These are phyloP conservation scores for Saccopteryx bilineata DNA, from an alignment of 2,113 vertebrate genomes.

Conservation along the genomic window DNA sequence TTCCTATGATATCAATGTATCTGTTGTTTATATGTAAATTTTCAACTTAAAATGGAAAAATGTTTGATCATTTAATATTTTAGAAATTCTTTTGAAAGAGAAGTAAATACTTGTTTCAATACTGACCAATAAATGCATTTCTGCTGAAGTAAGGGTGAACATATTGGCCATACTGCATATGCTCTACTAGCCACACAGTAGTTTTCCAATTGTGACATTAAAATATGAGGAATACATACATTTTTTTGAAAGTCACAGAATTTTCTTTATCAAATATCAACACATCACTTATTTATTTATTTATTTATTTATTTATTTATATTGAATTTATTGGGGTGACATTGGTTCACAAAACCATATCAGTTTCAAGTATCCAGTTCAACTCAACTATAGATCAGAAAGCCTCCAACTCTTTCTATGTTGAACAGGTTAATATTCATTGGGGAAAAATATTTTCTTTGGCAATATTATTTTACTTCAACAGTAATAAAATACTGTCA, in stretches of 20 bases:
- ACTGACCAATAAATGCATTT: neutral
- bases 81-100: neutral
- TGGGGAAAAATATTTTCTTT: neutral
- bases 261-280: neutral
- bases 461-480: neutral
- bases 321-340: neutral
- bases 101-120: neutral
- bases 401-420: neutral
- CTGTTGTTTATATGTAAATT: neutral
- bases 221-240: neutral
- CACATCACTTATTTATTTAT: neutral
- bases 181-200: neutral
- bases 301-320: neutral
- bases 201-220: neutral
- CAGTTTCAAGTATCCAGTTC: neutral
- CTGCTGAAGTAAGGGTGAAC: neutral
- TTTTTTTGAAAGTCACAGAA: neutral
- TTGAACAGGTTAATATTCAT: neutral
- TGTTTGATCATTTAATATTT: neutral
- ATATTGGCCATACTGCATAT: rapidly evolving
- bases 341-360: neutral
- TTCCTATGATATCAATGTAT: neutral
- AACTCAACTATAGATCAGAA: neutral
- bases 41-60: neutral
- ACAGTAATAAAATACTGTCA: neutral